These are phyloP conservation scores for Oscheius sp. DNA, from an alignment of 2,888 invertebrate species.

Conservation along the genomic window DNA sequence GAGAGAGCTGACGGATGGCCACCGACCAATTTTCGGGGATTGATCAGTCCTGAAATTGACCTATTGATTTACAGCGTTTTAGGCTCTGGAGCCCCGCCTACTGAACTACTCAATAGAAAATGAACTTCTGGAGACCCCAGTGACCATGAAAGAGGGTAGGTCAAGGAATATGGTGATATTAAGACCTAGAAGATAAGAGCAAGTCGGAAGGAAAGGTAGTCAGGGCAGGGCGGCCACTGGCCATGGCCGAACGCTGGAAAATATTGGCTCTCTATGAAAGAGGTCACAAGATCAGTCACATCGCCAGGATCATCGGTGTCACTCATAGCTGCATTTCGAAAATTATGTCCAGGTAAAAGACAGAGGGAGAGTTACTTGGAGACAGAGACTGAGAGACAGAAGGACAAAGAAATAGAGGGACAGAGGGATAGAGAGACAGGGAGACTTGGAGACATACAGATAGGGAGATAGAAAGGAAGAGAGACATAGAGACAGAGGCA, in stretches of 20 bases:
- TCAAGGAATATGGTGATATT: not conserved
- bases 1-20: too few species aligned
- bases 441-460: too few species aligned
- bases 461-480: not conserved
- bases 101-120: not conserved
- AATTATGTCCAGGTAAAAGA: constrained; percentile 62
- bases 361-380: too few species aligned
- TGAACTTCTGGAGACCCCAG: not conserved
- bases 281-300: constrained; percentile 67
- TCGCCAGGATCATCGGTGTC: constrained; percentile 66
- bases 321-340: constrained; percentile 68
- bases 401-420: constrained; percentile 2
- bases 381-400: not conserved
- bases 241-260: constrained; percentile 61
- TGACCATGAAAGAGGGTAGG: constrained; percentile 1
- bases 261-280: constrained; percentile 66
- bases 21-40: too few species aligned
- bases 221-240: constrained; percentile 67
- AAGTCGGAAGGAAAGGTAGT: constrained; percentile 2
- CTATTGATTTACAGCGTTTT: too few species aligned
- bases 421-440: not conserved
- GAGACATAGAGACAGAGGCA: not conserved
- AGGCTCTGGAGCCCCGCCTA: too few species aligned
- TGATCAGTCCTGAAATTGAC: too few species aligned
- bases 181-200: too few species aligned